Base-by-base conservation (phyloP, 2,797 vertebrate species). In the Eidolon dupreanum region DNA sequence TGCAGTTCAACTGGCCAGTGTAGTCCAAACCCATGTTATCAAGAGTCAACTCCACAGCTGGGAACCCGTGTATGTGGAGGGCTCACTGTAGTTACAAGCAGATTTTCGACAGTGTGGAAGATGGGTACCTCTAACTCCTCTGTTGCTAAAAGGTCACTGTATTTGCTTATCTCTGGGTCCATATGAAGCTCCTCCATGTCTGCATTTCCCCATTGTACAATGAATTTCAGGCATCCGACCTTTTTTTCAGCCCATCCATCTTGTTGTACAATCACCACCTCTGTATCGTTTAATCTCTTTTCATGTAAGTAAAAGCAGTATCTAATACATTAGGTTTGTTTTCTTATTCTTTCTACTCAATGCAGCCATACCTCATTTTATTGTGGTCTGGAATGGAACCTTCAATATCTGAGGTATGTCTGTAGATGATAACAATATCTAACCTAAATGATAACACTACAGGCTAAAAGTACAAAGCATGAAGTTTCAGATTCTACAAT, bases 391-490 rank as follows among this genome's bases (percentile, higher is more conserved):
- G 31, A 82, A 63, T 3, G 4, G 31, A 82, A 63, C 31, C 28
- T 63, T 82, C 79, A 82, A 3, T 63, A 46, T 63, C 19, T 8
- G 11, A 63, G 57, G 57, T 46, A 46, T 63, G 78, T 59, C 28
- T 82, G 12, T 46, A 89, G 43, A 20, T 86, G 41, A 38, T n/a
- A 81, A 59, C 65, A 59, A 46, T 33, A 41, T 55, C 53, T 95
- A 90, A 86, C 26, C 38, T 85, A 75, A 65, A 1, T 22, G 43
- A 81, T 53, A 93, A 5, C 15, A 92, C 2, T 81, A 51, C 3
- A 93, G 49, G 26, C 66, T 90, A 61, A 82, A 96, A 84, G 68
- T 43, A 4, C 33, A 16, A 95, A 88, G 51, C 57, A 65, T 81
- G 3, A 87, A 28, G 20, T 75, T 95, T 84, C 28, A 93, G 53